Evolutionary conservation across 2,888 invertebrate genomes (phyloP), one percentile per base, ranked within the genome.

Genomic region (Neuroscelio doddi): DNA sequence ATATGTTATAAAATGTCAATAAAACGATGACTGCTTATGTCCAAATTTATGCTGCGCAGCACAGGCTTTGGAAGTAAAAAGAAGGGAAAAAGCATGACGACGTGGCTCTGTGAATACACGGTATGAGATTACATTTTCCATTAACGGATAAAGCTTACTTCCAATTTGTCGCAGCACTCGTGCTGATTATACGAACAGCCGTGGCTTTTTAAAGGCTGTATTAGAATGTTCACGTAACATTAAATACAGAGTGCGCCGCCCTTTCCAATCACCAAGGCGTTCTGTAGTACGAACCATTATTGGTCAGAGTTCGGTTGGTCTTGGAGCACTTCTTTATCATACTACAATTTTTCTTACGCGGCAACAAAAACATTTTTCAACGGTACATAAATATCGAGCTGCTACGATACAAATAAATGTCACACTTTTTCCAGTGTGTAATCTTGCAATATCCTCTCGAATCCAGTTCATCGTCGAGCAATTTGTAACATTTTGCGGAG

Each of bases 111-210:
- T 15, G 12, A 45, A 45, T 56, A 42, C 30, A 30, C 42, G 41
- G 24, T 17, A 32, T 16, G 56, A 56, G 56, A 56, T 56, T 56
- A 56, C 52, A 47, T 47, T 67, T 67, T 64, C 59, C 67, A 67
- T 67, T 67, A 67, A 61, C 63, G 63, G 63, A 64, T 67, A 67
- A 67, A 64, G 67, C 68, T 57, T 50, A 38, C 45, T 57, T 64
- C 15, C 12, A 14, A 36, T 15, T 14, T 64, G 68, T 10, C 30
- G 30, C 9, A 30, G 30, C 15, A 36, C 36, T 36, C 14, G 36
- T 30, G 59, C 57, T 68, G 64, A 68, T 68, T 68, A 68, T 64
- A 51, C 58, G 45, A 50, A 49, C 45, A 39, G 34, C 38, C 45
- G 45, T 38, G 36, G 30, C 29, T 57, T 45, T 55, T 51, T 62